These are phyloP conservation scores for Bos javanicus DNA, from an alignment of 2,113 vertebrate genomes.

Conservation along the genomic window DNA sequence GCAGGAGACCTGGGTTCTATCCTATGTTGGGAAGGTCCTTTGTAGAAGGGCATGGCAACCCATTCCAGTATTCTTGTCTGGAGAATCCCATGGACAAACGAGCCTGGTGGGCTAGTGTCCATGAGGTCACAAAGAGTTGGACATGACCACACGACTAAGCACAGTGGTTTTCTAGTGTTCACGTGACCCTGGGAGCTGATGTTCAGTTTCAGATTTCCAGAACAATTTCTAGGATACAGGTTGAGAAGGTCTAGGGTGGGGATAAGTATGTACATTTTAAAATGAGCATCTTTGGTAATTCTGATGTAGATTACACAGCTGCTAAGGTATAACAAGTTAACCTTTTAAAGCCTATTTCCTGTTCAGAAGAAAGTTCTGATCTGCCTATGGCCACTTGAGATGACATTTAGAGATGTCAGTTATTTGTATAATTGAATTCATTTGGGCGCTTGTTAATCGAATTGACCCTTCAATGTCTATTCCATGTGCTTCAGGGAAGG, in stretches of 20 bases:
- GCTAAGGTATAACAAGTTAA: background rate
- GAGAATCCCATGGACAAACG: background rate
- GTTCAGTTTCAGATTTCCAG: background rate
- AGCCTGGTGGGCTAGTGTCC: background rate
- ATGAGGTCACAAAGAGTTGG: background rate
- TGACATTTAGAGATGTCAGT: background rate
- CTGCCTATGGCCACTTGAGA: background rate
- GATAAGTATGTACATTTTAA: background rate
- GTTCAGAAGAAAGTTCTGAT: conserved; percentile 11
- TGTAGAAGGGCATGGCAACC: background rate
- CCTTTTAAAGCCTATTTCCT: conserved; percentile 26
- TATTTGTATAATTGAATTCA: background rate
- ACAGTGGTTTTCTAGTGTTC: conserved; percentile 20
- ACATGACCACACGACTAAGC: background rate
- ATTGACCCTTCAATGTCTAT: too few species aligned
- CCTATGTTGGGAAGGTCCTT: background rate
- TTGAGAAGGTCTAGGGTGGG: background rate
- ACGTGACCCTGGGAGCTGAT: background rate
- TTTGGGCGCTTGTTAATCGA: background rate
- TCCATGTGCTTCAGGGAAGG: background rate
- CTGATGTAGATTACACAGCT: background rate
- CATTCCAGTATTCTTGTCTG: background rate
- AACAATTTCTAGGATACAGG: background rate
- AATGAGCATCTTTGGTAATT: background rate
- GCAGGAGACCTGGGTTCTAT: background rate